Evolutionary conservation across 1,140 invertebrate genomes (phyloP).

Genomic region (Diprion similis): DNA sequence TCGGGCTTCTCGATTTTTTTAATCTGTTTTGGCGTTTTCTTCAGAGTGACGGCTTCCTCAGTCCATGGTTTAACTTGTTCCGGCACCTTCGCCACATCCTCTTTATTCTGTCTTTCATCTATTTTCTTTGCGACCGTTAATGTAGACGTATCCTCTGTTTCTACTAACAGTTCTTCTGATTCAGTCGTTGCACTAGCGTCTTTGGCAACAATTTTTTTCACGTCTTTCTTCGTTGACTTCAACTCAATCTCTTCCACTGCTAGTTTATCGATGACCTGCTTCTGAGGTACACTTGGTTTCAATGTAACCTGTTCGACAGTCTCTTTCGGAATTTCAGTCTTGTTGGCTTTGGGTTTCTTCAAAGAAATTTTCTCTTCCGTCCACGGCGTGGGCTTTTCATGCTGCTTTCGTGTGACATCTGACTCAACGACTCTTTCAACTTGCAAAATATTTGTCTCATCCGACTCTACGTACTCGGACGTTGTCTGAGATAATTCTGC

Average conservation of each 20-base stretch:
- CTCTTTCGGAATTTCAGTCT: conserved; percentile 48
- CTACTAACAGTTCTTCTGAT: conserved; percentile 18
- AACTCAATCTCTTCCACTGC: no score
- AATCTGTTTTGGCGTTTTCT: conserved; percentile 24
- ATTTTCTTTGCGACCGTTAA: conserved; percentile 35
- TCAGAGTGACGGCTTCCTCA: conserved; percentile 31
- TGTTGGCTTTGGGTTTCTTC: conserved; percentile 44
- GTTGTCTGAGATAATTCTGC: neutral
- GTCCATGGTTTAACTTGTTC: conserved; percentile 31
- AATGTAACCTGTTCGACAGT: conserved; percentile 54
- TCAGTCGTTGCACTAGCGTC: conserved; percentile 12
- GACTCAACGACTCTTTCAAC: conserved; percentile 13
- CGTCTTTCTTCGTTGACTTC: neutral
- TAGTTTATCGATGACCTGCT: conserved; percentile 38
- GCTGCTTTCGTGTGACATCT: conserved; percentile 47
- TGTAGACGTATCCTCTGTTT: conserved; percentile 39
- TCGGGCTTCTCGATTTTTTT: conserved; percentile 18
- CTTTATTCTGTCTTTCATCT: conserved; percentile 26
- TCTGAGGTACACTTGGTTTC: conserved; percentile 60
- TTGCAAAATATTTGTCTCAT: conserved; percentile 28
- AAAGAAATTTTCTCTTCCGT: conserved; percentile 58
- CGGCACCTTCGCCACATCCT: conserved; percentile 15
- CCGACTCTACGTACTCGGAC: conserved; percentile 27
- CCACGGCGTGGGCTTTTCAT: conserved; percentile 59
- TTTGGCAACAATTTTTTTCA: neutral